Conservation (phyloP, 2,797 vertebrate genomes). For the Xerus rutilus region DNA sequence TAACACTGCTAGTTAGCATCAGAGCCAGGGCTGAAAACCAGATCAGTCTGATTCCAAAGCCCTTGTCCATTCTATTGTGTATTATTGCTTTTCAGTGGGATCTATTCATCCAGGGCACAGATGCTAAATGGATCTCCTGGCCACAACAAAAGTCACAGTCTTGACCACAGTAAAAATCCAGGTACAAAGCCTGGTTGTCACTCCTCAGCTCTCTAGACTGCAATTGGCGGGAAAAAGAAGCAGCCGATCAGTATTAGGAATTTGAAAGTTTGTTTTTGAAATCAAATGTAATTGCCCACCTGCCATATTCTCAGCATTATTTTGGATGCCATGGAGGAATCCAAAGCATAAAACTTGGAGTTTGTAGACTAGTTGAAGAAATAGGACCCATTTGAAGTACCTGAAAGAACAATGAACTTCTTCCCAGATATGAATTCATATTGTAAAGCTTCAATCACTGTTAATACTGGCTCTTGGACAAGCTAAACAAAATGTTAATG, state of each 20-base stretch:
- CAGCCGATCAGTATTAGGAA: not conserved
- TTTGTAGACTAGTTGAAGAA: not conserved
- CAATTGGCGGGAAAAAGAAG: not conserved
- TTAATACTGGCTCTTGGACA: not conserved
- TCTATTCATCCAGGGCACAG: not conserved
- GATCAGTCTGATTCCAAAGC: not conserved
- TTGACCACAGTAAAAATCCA: not conserved
- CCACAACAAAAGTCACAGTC: not conserved
- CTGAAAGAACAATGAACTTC: not conserved
- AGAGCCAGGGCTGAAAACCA: not conserved
- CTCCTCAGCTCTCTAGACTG: not conserved
- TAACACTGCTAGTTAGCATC: not conserved
- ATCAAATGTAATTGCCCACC: not conserved
- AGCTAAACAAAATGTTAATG: not conserved
- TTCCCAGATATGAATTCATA: not conserved
- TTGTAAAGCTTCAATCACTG: not conserved
- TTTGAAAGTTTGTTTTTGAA: conserved; percentile 25
- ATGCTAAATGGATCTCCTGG: not conserved
- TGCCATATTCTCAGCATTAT: not conserved
- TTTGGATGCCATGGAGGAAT: not conserved
- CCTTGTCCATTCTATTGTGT: not conserved
- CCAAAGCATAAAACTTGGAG: not conserved
- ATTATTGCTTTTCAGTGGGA: not conserved
- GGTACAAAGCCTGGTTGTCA: not conserved
- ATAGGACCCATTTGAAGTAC: not conserved